Conservation (phyloP, 2,888 invertebrate species). For the Hipparchia semele region DNA sequence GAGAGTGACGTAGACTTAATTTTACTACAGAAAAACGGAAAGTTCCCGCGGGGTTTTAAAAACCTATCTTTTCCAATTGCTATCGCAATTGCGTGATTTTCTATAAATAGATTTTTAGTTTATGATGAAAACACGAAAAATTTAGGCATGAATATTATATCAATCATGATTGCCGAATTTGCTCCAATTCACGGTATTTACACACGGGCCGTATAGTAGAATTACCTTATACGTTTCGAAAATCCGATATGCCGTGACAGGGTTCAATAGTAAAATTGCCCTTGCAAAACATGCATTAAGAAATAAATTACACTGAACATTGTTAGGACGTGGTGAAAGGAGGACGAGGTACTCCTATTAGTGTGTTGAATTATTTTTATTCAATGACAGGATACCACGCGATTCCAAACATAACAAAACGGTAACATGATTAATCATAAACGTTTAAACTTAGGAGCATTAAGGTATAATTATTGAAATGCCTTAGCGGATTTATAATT, state of each 20-base stretch:
- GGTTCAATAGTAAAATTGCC: conserved; percentile 54
- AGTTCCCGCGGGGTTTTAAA: too few relatives aligned
- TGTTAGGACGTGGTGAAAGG: conserved; percentile 60
- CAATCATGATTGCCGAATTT: conserved; percentile 41
- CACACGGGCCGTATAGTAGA: conserved; percentile 43
- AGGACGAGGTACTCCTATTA: conserved; percentile 41
- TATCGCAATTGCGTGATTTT: too few relatives aligned
- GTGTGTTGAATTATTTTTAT: conserved; percentile 6
- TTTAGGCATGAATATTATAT: conserved; percentile 14
- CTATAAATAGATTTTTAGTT: background rate
- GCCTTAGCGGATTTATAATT: too few relatives aligned
- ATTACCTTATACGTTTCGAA: conserved; percentile 47
- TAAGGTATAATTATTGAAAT: too few relatives aligned
- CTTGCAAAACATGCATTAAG: conserved; percentile 62
- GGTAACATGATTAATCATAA: background rate
- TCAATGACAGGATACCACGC: conserved; percentile 1
- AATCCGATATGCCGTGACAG: conserved; percentile 54
- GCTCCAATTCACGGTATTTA: conserved; percentile 46
- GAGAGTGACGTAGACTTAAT: too few relatives aligned
- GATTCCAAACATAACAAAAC: background rate
- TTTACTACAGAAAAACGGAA: too few relatives aligned
- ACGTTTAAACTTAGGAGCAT: background rate
- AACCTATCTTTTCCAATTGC: too few relatives aligned
- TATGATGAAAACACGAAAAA: background rate
- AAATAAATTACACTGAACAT: conserved; percentile 54